Evolutionary conservation across 92 coral and sea anemone species (phyloP).

Genomic region (Paramuricea clavata): DNA sequence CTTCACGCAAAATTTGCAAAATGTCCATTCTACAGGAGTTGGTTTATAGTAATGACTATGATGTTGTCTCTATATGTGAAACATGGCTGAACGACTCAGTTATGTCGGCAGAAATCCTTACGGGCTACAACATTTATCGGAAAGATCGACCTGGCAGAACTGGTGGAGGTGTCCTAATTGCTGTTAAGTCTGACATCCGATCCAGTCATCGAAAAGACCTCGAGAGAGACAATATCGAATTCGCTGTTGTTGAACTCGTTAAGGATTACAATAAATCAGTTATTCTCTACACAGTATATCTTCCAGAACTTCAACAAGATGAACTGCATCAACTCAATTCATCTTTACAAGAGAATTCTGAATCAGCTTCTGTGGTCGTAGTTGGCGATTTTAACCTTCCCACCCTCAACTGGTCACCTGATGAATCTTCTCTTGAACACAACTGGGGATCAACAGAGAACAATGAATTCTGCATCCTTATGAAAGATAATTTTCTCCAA

Average conservation of each 20-base stretch:
- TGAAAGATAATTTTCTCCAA: constrained; percentile 46
- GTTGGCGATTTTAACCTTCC: constrained; percentile 51
- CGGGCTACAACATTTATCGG: neutral
- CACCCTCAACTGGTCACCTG: constrained; percentile 30
- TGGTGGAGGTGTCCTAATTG: neutral
- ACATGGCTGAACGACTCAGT: too few relatives aligned
- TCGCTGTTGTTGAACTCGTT: neutral
- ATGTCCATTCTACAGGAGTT: neutral
- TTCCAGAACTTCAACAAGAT: constrained; percentile 26
- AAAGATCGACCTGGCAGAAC: neutral
- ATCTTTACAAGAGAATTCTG: constrained; percentile 37
- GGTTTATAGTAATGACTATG: neutral
- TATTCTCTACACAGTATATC: neutral
- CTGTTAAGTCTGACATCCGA: neutral
- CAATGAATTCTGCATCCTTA: constrained; percentile 39
- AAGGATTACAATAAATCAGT: neutral
- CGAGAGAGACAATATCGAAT: neutral
- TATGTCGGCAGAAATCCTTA: neutral
- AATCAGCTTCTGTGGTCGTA: constrained; percentile 23
- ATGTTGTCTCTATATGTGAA: too few relatives aligned
- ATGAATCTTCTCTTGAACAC: constrained; percentile 30
- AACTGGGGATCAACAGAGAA: constrained; percentile 21
- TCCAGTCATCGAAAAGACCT: neutral
- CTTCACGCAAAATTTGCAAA: neutral
- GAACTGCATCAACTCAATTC: constrained; percentile 36